These are phyloP conservation scores for Xiphophorus maculatus DNA, from an alignment of 2,113 vertebrate species.

Conservation along the genomic window DNA sequence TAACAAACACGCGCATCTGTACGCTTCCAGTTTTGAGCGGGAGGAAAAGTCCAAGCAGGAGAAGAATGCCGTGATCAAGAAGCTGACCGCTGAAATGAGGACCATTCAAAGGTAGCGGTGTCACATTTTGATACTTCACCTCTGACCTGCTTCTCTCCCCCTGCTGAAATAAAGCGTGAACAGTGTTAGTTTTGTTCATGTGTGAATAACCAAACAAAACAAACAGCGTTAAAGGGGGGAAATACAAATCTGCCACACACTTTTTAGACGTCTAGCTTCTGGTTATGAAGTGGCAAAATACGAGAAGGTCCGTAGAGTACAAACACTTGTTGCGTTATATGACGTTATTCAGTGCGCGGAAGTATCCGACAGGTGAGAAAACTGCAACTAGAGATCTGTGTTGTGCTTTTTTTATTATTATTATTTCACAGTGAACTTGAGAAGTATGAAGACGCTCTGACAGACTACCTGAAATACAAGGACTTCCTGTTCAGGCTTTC, in stretches of 20 bases:
- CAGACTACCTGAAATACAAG: slow-evolving; percentile 84
- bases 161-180: background rate
- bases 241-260: background rate
- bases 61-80: slow-evolving; percentile 82
- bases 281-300: background rate
- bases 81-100: slow-evolving; percentile 81
- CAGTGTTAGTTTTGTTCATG: too few species aligned
- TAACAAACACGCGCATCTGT: background rate
- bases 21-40: slow-evolving; percentile 81
- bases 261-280: background rate
- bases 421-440: slow-evolving; percentile 83
- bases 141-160: background rate
- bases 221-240: too few species aligned
- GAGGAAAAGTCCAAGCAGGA: slow-evolving; percentile 85
- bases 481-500: slow-evolving; percentile 88
- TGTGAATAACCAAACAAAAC: too few species aligned
- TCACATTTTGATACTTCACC: background rate
- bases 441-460: slow-evolving; percentile 81
- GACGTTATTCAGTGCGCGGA: background rate
- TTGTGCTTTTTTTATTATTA: background rate
- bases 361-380: background rate
- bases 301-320: background rate
- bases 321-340: background rate
- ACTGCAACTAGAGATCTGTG: background rate
- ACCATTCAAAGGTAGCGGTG: slow-evolving; percentile 81